Percentiles rank a stretch among this genome's conserved stretches.
Evolutionary conservation across 2,113 vertebrate species (phyloP).

Genomic region (Neodontobutis hainanensis): DNA sequence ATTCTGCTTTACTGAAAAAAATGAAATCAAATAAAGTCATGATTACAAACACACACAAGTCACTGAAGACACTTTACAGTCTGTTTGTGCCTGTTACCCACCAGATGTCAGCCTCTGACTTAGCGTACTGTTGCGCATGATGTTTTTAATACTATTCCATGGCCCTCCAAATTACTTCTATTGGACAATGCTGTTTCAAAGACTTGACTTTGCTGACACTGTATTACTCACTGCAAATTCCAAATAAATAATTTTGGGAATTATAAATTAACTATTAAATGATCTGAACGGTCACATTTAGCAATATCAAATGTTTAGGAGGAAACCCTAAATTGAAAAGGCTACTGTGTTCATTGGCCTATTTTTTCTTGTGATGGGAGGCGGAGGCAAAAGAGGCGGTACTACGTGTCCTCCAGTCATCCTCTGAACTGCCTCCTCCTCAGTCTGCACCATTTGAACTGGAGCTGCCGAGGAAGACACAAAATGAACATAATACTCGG

Average conservation of each 20-base stretch:
- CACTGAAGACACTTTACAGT: too few species aligned
- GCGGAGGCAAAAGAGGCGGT: conserved; percentile 64
- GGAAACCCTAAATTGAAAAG: neutral
- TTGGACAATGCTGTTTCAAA: too few species aligned
- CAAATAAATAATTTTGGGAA: too few species aligned
- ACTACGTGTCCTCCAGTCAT: conserved; percentile 57
- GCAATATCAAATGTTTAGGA: neutral
- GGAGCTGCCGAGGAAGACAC: conserved; percentile 20
- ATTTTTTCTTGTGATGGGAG: conserved; percentile 48
- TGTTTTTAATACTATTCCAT: too few species aligned
- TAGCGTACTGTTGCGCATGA: neutral
- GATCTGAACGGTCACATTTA: neutral
- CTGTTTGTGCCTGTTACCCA: conserved; percentile 31
- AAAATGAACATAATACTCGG: neutral
- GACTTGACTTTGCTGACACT: too few species aligned
- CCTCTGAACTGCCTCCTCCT: conserved; percentile 35
- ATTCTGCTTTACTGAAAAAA: too few species aligned
- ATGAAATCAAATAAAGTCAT: too few species aligned
- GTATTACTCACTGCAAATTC: too few species aligned
- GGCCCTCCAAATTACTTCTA: too few species aligned
- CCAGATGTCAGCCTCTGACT: conserved; percentile 59
- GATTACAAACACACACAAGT: too few species aligned
- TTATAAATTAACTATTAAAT: neutral
- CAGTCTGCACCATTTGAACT: conserved; percentile 39
- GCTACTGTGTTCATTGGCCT: conserved; percentile 49